A percentile compares a stretch with the other conserved stretches of the same genome.
Evolutionary conservation across 1,140 invertebrate genomes (phyloP).

Genomic region (Carposina sasakii): DNA sequence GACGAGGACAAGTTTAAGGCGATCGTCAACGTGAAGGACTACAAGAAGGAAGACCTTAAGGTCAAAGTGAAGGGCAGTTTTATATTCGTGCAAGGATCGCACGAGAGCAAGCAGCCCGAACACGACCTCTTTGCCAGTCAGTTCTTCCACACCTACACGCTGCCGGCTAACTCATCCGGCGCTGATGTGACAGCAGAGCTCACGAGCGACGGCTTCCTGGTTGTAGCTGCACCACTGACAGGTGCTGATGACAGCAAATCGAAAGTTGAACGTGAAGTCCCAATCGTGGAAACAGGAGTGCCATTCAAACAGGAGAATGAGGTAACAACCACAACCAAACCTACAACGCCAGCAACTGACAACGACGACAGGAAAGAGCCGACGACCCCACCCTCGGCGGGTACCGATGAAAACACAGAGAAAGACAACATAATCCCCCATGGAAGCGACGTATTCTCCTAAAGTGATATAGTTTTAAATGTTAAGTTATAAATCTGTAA

Average conservation of each 20-base stretch:
- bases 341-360: constrained; percentile 12
- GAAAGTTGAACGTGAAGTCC: constrained; percentile 39
- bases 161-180: constrained; percentile 45
- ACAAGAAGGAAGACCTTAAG: constrained; percentile 54
- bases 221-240: constrained; percentile 39
- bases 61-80: constrained; percentile 56
- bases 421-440: constrained; percentile 49
- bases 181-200: constrained; percentile 45
- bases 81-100: constrained; percentile 57
- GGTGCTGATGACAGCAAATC: constrained; percentile 22
- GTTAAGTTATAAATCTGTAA: constrained; percentile 61
- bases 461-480: constrained; percentile 57
- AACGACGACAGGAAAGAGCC: constrained; percentile 12
- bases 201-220: constrained; percentile 39
- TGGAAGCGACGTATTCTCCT: constrained; percentile 48
- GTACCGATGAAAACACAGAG: constrained; percentile 47
- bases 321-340: neutral
- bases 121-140: constrained; percentile 55
- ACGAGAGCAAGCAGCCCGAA: constrained; percentile 52
- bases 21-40: constrained; percentile 56
- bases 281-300: constrained; percentile 41
- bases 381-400: constrained; percentile 26
- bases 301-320: constrained; percentile 33
- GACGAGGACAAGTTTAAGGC: constrained; percentile 55
- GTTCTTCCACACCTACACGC: constrained; percentile 60